phyloP scores from a whole-genome alignment of 2,113 vertebrate genomes.

The Oophaga pumilio region DNA sequence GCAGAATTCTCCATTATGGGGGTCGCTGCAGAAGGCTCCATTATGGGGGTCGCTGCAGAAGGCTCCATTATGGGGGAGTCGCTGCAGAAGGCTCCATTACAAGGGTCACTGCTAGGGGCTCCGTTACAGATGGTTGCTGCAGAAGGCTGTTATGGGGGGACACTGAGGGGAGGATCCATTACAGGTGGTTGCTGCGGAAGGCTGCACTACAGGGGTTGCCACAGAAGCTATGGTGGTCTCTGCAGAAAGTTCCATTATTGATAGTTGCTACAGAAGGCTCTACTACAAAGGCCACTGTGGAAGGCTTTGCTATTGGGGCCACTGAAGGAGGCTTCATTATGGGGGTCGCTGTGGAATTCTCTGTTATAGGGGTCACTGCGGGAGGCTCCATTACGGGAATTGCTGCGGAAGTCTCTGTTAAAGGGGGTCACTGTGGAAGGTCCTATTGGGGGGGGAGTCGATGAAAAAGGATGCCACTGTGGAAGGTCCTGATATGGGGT shows the following conservation, averaged over 20 bases:
- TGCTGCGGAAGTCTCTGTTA: too few species aligned
- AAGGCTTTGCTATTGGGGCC: background rate
- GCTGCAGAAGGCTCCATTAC: too few species aligned
- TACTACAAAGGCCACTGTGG: background rate
- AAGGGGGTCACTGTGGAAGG: too few species aligned
- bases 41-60: too few species aligned
- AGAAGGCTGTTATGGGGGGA: too few species aligned
- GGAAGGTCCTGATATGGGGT: too few species aligned
- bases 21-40: too few species aligned
- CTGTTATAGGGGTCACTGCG: background rate
- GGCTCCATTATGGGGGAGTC: too few species aligned
- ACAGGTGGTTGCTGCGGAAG: background rate
- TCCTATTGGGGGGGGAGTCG: too few species aligned
- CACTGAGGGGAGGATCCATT: background rate
- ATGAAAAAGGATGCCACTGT: too few species aligned
- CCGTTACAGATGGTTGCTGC: background rate
- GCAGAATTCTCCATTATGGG: too few species aligned
- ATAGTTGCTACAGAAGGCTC: background rate
- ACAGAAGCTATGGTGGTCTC: background rate
- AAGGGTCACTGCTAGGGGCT: background rate
- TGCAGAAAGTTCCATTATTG: background rate
- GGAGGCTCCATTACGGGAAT: background rate
- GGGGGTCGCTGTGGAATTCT: background rate
- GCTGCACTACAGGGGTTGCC: too few species aligned
- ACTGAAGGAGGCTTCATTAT: background rate